A percentile compares a stretch with the other conserved stretches of the same genome.
Conservation (phyloP, 2,888 invertebrate genomes). For the Pseudococcus viburni region DNA sequence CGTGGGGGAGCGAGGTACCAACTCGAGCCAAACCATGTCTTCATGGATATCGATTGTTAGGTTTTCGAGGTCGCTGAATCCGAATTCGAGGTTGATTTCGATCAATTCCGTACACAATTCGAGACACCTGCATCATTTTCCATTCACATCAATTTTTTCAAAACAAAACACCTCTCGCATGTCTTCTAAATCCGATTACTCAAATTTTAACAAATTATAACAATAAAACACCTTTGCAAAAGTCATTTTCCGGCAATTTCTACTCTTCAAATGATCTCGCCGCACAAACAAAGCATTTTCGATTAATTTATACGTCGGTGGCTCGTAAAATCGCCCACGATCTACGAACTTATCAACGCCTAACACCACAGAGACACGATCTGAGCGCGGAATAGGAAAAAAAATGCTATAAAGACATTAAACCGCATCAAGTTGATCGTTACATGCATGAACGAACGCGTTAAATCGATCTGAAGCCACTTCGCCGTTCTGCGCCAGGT, state of each 20-base stretch:
- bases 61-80: neutral
- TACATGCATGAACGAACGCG: constrained; percentile 27
- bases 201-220: neutral
- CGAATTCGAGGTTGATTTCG: neutral
- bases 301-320: neutral
- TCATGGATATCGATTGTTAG: neutral
- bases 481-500: neutral
- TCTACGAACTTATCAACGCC: neutral
- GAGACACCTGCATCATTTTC: neutral
- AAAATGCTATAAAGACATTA: neutral
- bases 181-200: neutral
- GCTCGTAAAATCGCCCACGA: neutral
- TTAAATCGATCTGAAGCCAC: constrained; percentile 40
- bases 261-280: neutral
- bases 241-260: neutral
- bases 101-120: neutral
- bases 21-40: neutral
- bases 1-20: neutral
- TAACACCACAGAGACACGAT: neutral
- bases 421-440: constrained; percentile 44
- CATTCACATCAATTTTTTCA: neutral
- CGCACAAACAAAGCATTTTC: neutral
- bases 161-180: neutral
- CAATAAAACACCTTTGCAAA: neutral
- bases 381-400: constrained; percentile 1